A percentile compares a stretch with the other conserved stretches of the same genome.
These are phyloP conservation scores for Plectus sambesii DNA, from an alignment of 1,140 invertebrate species.

Conservation along the genomic window DNA sequence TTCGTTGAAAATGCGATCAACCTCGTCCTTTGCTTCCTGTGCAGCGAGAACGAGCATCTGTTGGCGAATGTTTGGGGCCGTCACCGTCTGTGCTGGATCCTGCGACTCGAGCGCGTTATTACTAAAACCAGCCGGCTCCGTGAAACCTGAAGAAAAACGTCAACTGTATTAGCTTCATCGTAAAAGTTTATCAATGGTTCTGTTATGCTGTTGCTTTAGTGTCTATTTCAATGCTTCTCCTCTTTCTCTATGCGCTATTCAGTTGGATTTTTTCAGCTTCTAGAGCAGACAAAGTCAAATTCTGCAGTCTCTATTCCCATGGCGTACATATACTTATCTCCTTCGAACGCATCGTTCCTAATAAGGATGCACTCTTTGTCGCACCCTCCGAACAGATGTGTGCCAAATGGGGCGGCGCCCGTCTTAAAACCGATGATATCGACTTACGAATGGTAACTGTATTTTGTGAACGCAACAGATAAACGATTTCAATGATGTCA, in stretches of 20 bases:
- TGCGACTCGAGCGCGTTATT: slow-evolving; percentile 16
- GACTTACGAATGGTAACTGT: too few relatives aligned
- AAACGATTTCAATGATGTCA: too few relatives aligned
- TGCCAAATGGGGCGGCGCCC: slow-evolving; percentile 5
- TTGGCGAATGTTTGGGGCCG: slow-evolving; percentile 11
- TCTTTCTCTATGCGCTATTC: too few relatives aligned
- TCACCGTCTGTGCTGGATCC: slow-evolving; percentile 10
- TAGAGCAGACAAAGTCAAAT: too few relatives aligned
- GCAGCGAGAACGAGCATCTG: slow-evolving; percentile 12
- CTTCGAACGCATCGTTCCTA: slow-evolving; percentile 1
- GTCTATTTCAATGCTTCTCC: too few relatives aligned
- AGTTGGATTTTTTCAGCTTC: too few relatives aligned
- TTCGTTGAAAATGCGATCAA: slow-evolving; percentile 31
- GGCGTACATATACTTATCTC: too few relatives aligned
- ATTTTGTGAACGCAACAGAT: too few relatives aligned
- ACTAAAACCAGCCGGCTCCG: slow-evolving; percentile 14
- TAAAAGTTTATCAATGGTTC: slow-evolving; percentile 4
- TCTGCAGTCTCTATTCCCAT: too few relatives aligned
- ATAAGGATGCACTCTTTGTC: slow-evolving; percentile 8
- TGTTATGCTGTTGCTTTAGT: not conserved
- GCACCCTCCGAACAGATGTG: slow-evolving; percentile 6
- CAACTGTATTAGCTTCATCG: slow-evolving; percentile 5
- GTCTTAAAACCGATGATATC: slow-evolving; percentile 19
- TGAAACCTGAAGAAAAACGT: slow-evolving; percentile 15
- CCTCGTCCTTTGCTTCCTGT: slow-evolving; percentile 18